Percentiles rank a stretch among this genome's conserved stretches.
phyloP scores from a whole-genome alignment of 2,888 invertebrate species.

The Cantharis rustica region DNA sequence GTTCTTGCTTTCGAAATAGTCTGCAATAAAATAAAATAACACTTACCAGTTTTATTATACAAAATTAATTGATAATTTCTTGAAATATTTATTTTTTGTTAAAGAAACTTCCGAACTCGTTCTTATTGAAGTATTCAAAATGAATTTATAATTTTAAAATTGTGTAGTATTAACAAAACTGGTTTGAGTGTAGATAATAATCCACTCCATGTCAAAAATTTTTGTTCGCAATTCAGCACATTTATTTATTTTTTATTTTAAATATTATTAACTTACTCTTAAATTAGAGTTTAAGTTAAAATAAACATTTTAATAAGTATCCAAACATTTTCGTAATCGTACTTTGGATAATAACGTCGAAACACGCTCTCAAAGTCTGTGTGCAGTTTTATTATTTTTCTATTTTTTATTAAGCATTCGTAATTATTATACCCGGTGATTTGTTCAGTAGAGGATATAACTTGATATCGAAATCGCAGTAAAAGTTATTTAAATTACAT shows the following conservation, averaged over 20 bases:
- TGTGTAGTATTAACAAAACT: background rate
- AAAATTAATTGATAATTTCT: background rate
- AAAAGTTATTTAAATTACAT: background rate
- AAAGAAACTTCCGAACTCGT: background rate
- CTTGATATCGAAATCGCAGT: background rate
- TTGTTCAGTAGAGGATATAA: background rate
- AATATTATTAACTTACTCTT: background rate
- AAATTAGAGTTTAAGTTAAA: background rate
- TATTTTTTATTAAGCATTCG: background rate
- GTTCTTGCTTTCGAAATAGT: background rate
- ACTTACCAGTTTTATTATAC: background rate
- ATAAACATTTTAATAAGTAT: background rate
- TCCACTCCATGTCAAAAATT: background rate
- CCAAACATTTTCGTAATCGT: background rate
- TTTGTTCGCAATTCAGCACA: background rate
- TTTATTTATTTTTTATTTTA: background rate
- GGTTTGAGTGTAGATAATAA: background rate
- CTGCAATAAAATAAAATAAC: background rate
- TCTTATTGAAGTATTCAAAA: background rate
- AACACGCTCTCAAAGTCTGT: background rate
- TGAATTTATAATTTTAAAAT: background rate
- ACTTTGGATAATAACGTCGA: background rate
- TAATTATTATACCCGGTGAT: background rate
- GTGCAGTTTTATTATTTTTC: background rate
- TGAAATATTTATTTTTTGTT: background rate